A percentile compares a stretch with the other conserved stretches of the same genome.
Evolutionary conservation across 2,113 vertebrate genomes (phyloP).

Genomic region (Microcebus tavaratra): DNA sequence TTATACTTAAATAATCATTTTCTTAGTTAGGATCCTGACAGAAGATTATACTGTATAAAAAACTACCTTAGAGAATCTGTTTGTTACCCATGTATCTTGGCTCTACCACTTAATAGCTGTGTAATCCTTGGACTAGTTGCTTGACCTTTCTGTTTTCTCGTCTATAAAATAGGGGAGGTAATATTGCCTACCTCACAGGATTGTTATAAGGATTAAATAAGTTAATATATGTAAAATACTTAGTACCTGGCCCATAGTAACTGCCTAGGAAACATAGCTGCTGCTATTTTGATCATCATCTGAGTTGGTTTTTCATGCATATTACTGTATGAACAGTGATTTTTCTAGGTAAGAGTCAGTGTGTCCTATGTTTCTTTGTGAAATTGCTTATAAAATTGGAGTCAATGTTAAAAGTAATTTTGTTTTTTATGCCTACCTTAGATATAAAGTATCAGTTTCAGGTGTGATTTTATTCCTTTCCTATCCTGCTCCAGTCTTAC

Average conservation of each 20-base stretch:
- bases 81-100: neutral
- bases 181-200: neutral
- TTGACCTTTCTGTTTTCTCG: neutral
- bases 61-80: neutral
- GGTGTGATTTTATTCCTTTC: neutral
- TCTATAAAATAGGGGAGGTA: neutral
- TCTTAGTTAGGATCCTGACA: neutral
- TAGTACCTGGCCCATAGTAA: neutral
- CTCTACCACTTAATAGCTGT: neutral
- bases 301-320: neutral
- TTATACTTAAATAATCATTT: constrained; percentile 35
- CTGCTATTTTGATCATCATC: neutral
- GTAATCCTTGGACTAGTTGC: neutral
- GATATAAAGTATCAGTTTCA: neutral
- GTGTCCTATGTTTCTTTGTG: neutral
- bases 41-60: neutral
- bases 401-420: neutral
- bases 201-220: neutral
- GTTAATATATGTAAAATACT: neutral
- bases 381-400: neutral
- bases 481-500: neutral
- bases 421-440: neutral
- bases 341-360: neutral
- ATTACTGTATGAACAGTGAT: neutral
- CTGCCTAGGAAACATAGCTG: neutral